Evolutionary conservation across 2,797 vertebrate species (phyloP), one percentile per base, ranked within the genome.

Genomic region (Falco cherrug): DNA sequence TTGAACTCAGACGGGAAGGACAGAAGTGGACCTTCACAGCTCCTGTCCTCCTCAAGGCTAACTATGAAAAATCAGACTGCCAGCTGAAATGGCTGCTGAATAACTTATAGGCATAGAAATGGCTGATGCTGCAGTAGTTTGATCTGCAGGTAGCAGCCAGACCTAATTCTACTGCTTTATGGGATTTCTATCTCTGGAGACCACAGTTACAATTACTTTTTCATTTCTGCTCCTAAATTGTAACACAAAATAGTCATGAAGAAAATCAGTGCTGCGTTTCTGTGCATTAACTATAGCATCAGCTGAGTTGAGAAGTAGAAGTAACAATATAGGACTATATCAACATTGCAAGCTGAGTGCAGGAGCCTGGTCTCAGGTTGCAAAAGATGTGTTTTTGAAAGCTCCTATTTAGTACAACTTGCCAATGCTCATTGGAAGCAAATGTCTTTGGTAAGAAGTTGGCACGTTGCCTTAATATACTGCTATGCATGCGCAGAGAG

Each of bases 101-200:
- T 79, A 82, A 95, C 79, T 84, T 67, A 84, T 0, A 8, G 87
- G 47, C 56, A 54, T 0, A 88, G 74, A 86, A 96, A 88, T 1
- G 43, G 87, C 85, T 94, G 87, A 95, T 60, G 74, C 80, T 84
- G 89, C 87, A 96, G 54, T 24, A 65, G 74, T 28, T 90, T 53
- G 79, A 93, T 78, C 89, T 84, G 54, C 70, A 82, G 56, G 86
- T 63, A 95, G 71, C 74, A 89, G 48, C 26, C 61, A 79, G 64
- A 90, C 75, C 60, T 67, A 93, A 88, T 87, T 87, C 87, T 67
- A 31, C 41, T 43, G 59, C 90, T 95, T 95, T 84, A 75, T 70
- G 88, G 75, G 75, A 82, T 64, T 94, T 85, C 80, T 89, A 28
- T 68, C 88, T 89, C 88, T 20, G 8, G 84, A 91, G 81, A 89